Base-by-base conservation (phyloP, 2,113 vertebrate genomes). In the Rattus rattus region DNA sequence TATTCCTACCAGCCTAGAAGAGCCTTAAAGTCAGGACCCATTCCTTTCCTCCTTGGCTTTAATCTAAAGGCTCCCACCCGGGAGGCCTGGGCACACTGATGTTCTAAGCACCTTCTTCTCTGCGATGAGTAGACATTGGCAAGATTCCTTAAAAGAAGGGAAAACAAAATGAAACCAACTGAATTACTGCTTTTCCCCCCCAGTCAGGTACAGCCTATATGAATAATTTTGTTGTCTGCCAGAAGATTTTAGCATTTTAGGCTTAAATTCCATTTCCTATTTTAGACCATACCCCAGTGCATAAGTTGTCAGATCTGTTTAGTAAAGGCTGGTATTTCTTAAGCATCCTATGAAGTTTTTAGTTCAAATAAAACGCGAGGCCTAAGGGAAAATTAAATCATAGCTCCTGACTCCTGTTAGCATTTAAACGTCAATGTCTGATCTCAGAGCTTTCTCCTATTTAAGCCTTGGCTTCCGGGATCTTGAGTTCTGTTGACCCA, bases 271-370 rank as follows among this genome's bases (percentile, higher is more conserved):
- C 96, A 95, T 95, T 97, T 98, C 73, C 87, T 96, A 93, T 97
- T 97, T 98, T 98, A 98, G 97, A 96, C 86, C 87, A 96, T 93
- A 97, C 56, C 93, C 91, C 91, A 95, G 96, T 7, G 4, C 95
- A 95, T 96, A 97, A 97, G 95, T 97, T 98, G 97, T 98, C 91
- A 97, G 96, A 96, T 96, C 91, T 96, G 95, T 97, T 98, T 98
- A 97, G 96, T 97, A 97, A 97, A 96, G 91, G 94, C 86, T 98
- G 96, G 89, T 96, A 92, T 97, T 98, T 98, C 97, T 92, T 97
- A 96, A 98, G 94, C 95, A 90, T 88, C 97, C 92, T 92, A 72
- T 93, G 91, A 98, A 97, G 95, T 90, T 96, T 96, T 94, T 88
- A 93, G 79, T 97, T 98, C 94, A 91, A 96, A 97, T 96, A 96